Evolutionary conservation across 2,888 invertebrate species (phyloP).

Genomic region (Acanthosoma haemorrhoidale): DNA sequence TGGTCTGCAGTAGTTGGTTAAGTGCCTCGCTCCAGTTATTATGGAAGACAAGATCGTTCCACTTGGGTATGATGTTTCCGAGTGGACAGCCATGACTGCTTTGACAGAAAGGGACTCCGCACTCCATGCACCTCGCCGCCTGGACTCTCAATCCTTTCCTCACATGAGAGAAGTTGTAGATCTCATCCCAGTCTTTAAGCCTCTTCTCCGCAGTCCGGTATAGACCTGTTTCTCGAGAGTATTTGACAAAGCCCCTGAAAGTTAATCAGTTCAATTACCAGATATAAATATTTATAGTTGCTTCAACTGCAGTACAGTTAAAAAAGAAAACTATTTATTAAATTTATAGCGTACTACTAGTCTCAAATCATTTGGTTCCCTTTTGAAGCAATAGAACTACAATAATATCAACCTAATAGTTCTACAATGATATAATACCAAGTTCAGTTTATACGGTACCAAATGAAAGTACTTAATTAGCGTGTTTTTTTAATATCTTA

Average conservation of each 20-base stretch:
- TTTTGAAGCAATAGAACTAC: no score
- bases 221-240: slow-evolving; percentile 77
- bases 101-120: slow-evolving; percentile 98
- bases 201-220: slow-evolving; percentile 84
- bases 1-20: slow-evolving; percentile 88
- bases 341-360: no score
- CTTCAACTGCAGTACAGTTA: no score
- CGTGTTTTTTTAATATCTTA: no score
- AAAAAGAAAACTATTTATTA: no score
- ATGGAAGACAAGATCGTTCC: slow-evolving; percentile 95
- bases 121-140: slow-evolving; percentile 97
- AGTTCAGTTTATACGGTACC: no score
- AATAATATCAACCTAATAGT: no score
- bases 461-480: no score
- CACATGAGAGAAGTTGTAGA: slow-evolving; percentile 81
- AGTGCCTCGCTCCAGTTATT: slow-evolving; percentile 93
- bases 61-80: slow-evolving; percentile 97
- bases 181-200: slow-evolving; percentile 93
- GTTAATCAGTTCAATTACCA: neutral
- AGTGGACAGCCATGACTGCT: slow-evolving; percentile 92
- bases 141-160: slow-evolving; percentile 83
- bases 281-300: no score
- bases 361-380: no score
- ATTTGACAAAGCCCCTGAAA: slow-evolving; percentile 88
- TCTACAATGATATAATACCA: no score